Conservation (phyloP, 2,113 vertebrate genomes). For the Mus spicilegus region DNA sequence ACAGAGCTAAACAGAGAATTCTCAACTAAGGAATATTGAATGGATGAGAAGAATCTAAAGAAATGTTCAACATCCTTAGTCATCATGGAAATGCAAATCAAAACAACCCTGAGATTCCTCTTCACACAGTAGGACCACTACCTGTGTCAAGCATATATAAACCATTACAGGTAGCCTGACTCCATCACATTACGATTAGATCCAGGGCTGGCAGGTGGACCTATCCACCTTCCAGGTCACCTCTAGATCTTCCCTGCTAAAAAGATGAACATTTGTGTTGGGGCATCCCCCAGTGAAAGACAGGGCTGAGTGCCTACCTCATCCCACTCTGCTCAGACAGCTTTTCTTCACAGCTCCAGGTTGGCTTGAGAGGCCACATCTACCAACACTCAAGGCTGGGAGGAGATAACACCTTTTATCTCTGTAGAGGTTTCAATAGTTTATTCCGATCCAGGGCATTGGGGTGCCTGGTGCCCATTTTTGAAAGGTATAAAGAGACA, state of each 20-base stretch:
- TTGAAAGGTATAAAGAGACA: conserved; percentile 59
- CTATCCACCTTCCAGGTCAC: not conserved
- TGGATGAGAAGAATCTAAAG: too few relatives aligned
- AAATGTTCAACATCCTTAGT: too few relatives aligned
- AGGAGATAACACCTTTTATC: conserved; percentile 79
- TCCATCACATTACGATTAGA: too few relatives aligned
- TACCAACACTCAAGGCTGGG: conserved; percentile 75
- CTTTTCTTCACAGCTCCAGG: conserved; percentile 24
- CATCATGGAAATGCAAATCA: too few relatives aligned
- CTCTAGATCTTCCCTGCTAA: not conserved
- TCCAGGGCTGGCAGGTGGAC: not conserved
- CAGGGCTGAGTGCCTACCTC: not conserved
- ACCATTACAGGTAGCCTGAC: too few relatives aligned
- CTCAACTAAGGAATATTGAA: too few relatives aligned
- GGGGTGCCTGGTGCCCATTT: conserved; percentile 22
- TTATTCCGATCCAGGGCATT: conserved; percentile 67
- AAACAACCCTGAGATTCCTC: too few relatives aligned
- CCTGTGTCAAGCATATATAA: too few relatives aligned
- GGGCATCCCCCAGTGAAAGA: not conserved
- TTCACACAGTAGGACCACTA: too few relatives aligned
- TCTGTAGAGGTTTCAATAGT: conserved; percentile 76
- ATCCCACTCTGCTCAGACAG: conserved; percentile 45
- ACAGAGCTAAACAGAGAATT: too few relatives aligned
- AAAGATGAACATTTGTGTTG: not conserved
- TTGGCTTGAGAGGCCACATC: conserved; percentile 62